These are phyloP conservation scores for Drosophila pachea DNA, from an alignment of 1,140 invertebrate genomes.

Conservation along the genomic window DNA sequence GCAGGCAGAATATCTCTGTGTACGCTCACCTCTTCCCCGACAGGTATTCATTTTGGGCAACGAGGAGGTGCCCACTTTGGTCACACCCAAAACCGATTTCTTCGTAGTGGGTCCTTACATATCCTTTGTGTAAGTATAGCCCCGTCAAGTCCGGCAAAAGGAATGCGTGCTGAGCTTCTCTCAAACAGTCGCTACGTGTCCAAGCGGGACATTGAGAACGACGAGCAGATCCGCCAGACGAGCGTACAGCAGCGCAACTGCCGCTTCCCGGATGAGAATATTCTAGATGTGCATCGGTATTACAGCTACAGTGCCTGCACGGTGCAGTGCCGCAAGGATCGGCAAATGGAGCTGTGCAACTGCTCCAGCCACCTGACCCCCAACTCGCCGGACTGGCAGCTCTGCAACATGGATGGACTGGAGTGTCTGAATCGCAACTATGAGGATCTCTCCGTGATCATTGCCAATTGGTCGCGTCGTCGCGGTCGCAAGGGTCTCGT, in stretches of 20 bases:
- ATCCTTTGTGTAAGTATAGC: conserved; percentile 79
- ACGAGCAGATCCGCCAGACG: conserved; percentile 80
- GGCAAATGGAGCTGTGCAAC: conserved; percentile 82
- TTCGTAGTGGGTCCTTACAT: conserved; percentile 80
- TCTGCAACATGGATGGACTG: conserved; percentile 82
- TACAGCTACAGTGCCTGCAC: conserved; percentile 86
- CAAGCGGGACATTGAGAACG: conserved; percentile 82
- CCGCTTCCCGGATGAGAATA: conserved; percentile 83
- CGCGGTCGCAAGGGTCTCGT: conserved; percentile 79
- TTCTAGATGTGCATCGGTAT: conserved; percentile 81
- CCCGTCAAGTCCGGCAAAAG: not conserved
- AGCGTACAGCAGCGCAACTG: conserved; percentile 81
- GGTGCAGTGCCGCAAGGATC: conserved; percentile 83
- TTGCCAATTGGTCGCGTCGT: conserved; percentile 77
- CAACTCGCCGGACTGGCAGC: conserved; percentile 78
- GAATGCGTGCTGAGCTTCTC: not conserved
- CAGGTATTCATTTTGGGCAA: conserved; percentile 83
- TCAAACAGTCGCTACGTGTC: conserved; percentile 80
- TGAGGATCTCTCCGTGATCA: conserved; percentile 82
- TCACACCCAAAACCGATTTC: conserved; percentile 82
- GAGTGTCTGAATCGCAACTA: conserved; percentile 83
- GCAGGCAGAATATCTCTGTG: too few species aligned
- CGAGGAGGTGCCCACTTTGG: conserved; percentile 83
- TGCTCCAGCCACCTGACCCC: conserved; percentile 85
- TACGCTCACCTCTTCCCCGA: too few species aligned